Conservation (phyloP, 2,797 vertebrate species). For the Lithobates sylvaticus region DNA sequence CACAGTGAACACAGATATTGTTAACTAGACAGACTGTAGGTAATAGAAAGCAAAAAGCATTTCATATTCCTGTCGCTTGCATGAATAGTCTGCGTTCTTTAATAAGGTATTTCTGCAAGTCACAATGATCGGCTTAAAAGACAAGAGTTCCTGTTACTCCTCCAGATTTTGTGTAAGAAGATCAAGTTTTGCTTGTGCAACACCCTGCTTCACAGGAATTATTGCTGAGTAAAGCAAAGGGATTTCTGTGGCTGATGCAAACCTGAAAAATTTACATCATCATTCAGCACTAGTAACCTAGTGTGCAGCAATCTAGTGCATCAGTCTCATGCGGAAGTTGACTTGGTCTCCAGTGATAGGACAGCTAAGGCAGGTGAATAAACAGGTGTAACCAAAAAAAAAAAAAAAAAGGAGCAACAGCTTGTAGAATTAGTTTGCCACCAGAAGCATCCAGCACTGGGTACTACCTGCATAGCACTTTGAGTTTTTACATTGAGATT, state of each 20-base stretch:
- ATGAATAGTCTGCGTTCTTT: constrained; percentile 32
- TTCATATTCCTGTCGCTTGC: not conserved
- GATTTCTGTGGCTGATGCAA: constrained; percentile 81
- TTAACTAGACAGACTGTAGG: not conserved
- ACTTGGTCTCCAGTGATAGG: constrained; percentile 74
- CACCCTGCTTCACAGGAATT: constrained; percentile 66
- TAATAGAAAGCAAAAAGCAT: not conserved
- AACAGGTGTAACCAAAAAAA: constrained; percentile 70
- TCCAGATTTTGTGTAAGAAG: constrained; percentile 61
- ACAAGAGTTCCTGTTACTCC: constrained; percentile 67
- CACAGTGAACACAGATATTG: not conserved
- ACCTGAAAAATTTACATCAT: constrained; percentile 86
- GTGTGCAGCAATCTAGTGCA: constrained; percentile 75
- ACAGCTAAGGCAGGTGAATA: constrained; percentile 62
- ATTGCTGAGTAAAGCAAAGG: constrained; percentile 80
- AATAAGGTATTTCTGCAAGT: constrained; percentile 66
- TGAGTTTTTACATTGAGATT: constrained; percentile 3
- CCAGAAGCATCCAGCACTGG: not conserved
- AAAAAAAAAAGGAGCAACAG: constrained; percentile 46
- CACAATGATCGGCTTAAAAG: constrained; percentile 65
- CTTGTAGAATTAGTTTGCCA: constrained; percentile 15
- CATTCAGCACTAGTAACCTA: constrained; percentile 77
- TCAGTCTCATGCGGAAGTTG: constrained; percentile 74
- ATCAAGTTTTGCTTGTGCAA: constrained; percentile 74
- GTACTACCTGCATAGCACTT: constrained; percentile 46